Evolutionary conservation across 2,113 vertebrate species (phyloP).

Genomic region (Hypocryptadius cinnamomeus): DNA sequence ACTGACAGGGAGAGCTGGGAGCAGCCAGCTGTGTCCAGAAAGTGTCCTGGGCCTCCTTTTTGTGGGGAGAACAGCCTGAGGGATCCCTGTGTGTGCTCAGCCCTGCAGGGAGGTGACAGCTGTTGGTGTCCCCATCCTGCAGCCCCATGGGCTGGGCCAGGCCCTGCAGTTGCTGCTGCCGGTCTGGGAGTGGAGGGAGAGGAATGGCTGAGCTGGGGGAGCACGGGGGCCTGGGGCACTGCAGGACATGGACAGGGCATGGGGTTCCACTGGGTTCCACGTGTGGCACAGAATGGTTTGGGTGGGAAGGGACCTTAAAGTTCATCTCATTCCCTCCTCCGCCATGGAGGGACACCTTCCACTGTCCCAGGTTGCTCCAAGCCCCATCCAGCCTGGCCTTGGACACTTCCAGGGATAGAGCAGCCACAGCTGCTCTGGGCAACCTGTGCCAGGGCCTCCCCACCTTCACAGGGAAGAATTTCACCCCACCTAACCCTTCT

Average conservation of each 20-base stretch:
- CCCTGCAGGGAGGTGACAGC: not conserved
- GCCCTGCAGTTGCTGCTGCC: not conserved
- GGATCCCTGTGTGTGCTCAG: not conserved
- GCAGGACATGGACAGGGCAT: rapidly evolving
- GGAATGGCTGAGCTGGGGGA: not conserved
- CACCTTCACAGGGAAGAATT: not conserved
- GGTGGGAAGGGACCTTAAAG: not conserved
- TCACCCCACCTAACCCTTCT: not conserved
- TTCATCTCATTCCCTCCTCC: not conserved
- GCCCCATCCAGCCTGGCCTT: not conserved
- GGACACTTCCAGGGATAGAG: not conserved
- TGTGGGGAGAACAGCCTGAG: not conserved
- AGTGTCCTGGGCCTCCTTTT: not conserved
- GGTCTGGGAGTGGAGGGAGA: not conserved
- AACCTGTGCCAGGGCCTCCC: not conserved
- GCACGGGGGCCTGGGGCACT: rapidly evolving
- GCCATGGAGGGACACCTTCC: not conserved
- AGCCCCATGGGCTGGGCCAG: not conserved
- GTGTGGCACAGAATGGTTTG: not conserved
- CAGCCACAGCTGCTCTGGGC: not conserved
- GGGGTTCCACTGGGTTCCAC: not conserved
- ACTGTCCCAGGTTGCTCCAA: not conserved
- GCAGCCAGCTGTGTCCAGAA: not conserved
- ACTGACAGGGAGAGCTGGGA: not conserved
- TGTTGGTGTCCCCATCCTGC: not conserved